Percentiles rank a stretch among this genome's conserved stretches.
These are phyloP conservation scores for Caenorhabditis remanei DNA, from an alignment of 1,140 invertebrate species.

Conservation along the genomic window DNA sequence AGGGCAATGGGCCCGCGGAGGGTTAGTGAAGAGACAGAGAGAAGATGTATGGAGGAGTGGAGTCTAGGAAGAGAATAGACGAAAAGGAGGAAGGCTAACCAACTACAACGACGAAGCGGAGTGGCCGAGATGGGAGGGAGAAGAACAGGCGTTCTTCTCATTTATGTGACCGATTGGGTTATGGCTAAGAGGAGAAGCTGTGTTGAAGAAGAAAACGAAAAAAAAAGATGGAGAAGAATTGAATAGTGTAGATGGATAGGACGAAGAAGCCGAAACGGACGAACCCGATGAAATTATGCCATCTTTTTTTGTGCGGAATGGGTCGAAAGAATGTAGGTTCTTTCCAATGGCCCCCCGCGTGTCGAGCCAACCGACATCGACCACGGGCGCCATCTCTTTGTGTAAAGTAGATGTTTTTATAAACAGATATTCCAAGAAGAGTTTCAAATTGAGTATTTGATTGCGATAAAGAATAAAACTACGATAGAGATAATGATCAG, in stretches of 20 bases:
- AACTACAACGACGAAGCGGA: constrained; percentile 45
- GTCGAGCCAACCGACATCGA: neutral
- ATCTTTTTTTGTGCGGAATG: neutral
- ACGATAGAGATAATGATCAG: no score
- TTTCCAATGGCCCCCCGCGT: neutral
- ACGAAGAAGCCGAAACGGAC: neutral
- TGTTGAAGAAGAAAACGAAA: neutral
- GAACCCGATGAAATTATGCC: constrained; percentile 48
- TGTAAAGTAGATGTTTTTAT: neutral
- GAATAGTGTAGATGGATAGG: constrained; percentile 44
- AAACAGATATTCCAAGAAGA: no score
- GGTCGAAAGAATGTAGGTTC: neutral
- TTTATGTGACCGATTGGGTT: constrained; percentile 56
- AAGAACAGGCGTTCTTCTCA: constrained; percentile 56
- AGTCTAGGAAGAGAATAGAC: constrained; percentile 43
- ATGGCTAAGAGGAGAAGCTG: constrained; percentile 46
- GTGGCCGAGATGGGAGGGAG: constrained; percentile 18
- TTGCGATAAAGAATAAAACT: no score
- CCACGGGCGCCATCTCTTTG: neutral
- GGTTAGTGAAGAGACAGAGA: constrained; percentile 54
- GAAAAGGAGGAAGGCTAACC: constrained; percentile 29
- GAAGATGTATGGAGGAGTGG: constrained; percentile 50
- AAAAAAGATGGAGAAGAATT: constrained; percentile 25
- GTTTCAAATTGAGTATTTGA: no score
- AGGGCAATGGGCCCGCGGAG: constrained; percentile 33